phyloP scores from a whole-genome alignment of 2,113 vertebrate genomes.

The Charadrius vociferus region DNA sequence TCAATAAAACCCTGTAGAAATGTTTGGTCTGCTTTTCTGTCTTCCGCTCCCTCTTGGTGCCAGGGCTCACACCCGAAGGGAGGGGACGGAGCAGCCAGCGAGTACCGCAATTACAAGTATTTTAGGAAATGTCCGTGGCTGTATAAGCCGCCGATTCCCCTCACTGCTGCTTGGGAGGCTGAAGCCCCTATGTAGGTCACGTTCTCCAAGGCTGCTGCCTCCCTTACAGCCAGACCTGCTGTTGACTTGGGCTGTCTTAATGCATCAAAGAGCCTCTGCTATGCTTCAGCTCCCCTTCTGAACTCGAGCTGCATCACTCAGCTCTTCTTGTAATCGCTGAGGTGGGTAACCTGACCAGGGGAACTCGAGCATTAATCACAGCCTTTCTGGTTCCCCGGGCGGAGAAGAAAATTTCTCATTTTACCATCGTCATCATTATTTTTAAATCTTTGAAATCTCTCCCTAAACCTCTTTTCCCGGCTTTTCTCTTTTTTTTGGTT shows the following conservation, averaged over 20 bases:
- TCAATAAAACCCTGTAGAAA: slow-evolving; percentile 12
- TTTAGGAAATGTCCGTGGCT: slow-evolving; percentile 24
- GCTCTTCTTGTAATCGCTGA: slow-evolving; percentile 31
- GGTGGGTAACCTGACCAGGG: slow-evolving; percentile 39
- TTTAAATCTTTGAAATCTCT: not conserved
- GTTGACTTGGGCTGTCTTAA: slow-evolving; percentile 53
- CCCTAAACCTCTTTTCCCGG: not conserved
- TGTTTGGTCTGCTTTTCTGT: not conserved
- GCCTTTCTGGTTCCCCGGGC: not conserved
- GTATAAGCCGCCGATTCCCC: slow-evolving; percentile 16
- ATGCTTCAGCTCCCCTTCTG: slow-evolving; percentile 44
- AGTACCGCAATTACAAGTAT: not conserved
- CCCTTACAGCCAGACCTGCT: slow-evolving; percentile 46
- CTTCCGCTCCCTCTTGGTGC: not conserved
- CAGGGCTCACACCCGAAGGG: not conserved
- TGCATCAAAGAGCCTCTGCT: slow-evolving; percentile 29
- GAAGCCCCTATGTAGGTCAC: slow-evolving; percentile 63
- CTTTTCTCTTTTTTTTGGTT: not conserved
- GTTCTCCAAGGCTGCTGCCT: slow-evolving; percentile 43
- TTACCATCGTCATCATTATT: not conserved
- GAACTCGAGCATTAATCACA: not conserved
- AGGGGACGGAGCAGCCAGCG: not conserved
- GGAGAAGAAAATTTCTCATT: not conserved
- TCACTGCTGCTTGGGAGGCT: slow-evolving; percentile 33
- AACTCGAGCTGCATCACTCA: slow-evolving; percentile 20